phyloP scores from a whole-genome alignment of 2,888 invertebrate genomes.

The Anoplius nigerrimus region DNA sequence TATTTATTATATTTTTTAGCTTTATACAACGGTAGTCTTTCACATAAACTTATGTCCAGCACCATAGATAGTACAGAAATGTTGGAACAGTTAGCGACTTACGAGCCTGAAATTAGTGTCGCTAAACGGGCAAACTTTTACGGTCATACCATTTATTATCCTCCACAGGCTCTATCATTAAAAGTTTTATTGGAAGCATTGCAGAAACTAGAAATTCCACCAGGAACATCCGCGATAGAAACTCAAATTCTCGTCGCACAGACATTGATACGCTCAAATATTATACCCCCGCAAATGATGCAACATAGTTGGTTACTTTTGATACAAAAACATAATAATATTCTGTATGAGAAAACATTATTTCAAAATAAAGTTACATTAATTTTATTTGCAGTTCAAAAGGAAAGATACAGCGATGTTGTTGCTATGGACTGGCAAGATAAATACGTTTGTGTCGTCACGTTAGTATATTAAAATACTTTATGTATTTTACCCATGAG shows the following conservation, averaged over 20 bases:
- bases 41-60: slow-evolving; percentile 51
- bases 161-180: slow-evolving; percentile 51
- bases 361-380: slow-evolving; percentile 20
- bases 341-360: not conserved
- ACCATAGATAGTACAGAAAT: too few species aligned
- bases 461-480: slow-evolving; percentile 75
- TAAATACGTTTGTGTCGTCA: slow-evolving; percentile 82
- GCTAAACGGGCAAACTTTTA: slow-evolving; percentile 59
- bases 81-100: slow-evolving; percentile 58
- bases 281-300: slow-evolving; percentile 30
- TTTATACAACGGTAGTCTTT: slow-evolving; percentile 70
- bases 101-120: slow-evolving; percentile 54
- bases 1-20: slow-evolving; percentile 56
- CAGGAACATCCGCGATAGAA: slow-evolving; percentile 58
- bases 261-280: slow-evolving; percentile 48
- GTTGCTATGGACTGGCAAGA: slow-evolving; percentile 82
- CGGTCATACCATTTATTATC: slow-evolving; percentile 64
- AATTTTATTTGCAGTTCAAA: slow-evolving; percentile 64
- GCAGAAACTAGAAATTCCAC: slow-evolving; percentile 54
- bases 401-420: slow-evolving; percentile 78
- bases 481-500: too few species aligned
- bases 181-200: slow-evolving; percentile 55
- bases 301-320: slow-evolving; percentile 47
- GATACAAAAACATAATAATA: not conserved
- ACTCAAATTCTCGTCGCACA: slow-evolving; percentile 60